Conservation (phyloP, 2,113 vertebrate genomes). For the Henicopernis longicauda region DNA sequence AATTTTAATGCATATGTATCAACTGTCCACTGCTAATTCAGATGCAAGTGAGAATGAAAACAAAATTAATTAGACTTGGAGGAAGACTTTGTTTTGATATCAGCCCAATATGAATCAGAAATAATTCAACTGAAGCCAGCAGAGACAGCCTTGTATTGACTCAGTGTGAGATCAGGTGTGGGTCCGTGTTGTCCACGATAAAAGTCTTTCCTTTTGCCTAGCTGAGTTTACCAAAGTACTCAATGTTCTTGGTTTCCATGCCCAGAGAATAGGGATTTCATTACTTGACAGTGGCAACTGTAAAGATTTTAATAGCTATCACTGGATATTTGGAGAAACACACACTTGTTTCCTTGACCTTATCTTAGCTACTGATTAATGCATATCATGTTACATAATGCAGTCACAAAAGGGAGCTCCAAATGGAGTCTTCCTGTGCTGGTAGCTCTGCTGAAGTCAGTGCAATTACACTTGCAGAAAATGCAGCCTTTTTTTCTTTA, state of each 20-base stretch:
- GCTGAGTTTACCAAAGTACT: neutral
- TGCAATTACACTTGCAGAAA: neutral
- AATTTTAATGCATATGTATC: constrained; percentile 34
- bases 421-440: neutral
- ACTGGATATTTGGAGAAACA: neutral
- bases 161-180: neutral
- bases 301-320: neutral
- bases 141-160: neutral
- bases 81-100: constrained; percentile 15
- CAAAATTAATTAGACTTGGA: constrained; percentile 41
- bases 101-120: neutral
- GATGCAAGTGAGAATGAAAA: constrained; percentile 20
- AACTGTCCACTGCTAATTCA: constrained; percentile 26
- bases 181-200: accelerated
- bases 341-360: neutral
- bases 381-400: neutral
- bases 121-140: neutral
- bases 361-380: neutral
- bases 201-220: neutral
- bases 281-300: neutral
- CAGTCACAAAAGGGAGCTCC: neutral
- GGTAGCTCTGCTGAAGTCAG: neutral
- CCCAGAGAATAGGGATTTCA: neutral
- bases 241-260: neutral
- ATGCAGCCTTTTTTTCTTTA: neutral